Conservation (phyloP, 1,140 invertebrate species). For the Zeugodacus cucurbitae region DNA sequence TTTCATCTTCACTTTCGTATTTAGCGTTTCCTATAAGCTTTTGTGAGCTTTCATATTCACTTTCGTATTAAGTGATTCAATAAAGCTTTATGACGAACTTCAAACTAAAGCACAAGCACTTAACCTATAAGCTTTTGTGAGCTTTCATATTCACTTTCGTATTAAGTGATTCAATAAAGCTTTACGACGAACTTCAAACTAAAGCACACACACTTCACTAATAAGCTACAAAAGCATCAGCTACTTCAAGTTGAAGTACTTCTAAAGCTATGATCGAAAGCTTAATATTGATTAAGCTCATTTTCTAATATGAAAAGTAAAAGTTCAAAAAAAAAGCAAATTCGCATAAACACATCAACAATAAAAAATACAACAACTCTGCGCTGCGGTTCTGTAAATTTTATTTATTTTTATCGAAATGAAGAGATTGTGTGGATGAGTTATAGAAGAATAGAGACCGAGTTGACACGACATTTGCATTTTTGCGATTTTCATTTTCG, state of each 20-base stretch:
- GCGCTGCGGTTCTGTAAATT: not conserved
- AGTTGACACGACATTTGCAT: not conserved
- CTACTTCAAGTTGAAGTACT: too few relatives aligned
- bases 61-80: too few relatives aligned
- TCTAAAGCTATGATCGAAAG: too few relatives aligned
- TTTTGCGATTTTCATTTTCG: slow-evolving; percentile 18
- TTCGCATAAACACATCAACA: too few relatives aligned
- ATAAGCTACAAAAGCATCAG: too few relatives aligned
- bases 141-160: not conserved
- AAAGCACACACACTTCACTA: not conserved
- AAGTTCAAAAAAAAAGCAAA: too few relatives aligned
- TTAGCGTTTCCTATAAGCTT: too few relatives aligned
- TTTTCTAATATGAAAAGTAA: too few relatives aligned
- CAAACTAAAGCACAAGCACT: not conserved
- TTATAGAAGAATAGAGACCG: not conserved
- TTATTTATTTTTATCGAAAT: not conserved
- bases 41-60: too few relatives aligned
- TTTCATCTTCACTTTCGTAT: too few relatives aligned
- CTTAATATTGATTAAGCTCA: too few relatives aligned
- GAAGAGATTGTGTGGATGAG: not conserved
- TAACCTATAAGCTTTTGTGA: not conserved
- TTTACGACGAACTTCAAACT: not conserved
- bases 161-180: not conserved
- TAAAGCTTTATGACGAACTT: not conserved
- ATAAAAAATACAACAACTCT: too few relatives aligned